These are phyloP conservation scores for Malurus cyaneus DNA, from an alignment of 2,113 vertebrate genomes.

Conservation along the genomic window DNA sequence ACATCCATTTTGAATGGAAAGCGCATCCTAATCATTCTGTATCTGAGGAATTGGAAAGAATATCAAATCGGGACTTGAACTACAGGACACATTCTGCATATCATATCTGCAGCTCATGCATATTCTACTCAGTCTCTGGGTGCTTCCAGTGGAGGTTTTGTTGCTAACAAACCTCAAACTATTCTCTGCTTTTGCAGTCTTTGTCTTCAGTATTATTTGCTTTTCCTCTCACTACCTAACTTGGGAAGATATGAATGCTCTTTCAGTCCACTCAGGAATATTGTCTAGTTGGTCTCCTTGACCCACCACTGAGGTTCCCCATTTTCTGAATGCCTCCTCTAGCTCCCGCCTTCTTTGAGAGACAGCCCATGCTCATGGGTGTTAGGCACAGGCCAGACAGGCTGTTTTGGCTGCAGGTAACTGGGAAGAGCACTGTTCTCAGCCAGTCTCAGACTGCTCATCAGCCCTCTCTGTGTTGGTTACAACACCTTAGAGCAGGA, in stretches of 20 bases:
- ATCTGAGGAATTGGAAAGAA: background rate
- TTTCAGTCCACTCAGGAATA: background rate
- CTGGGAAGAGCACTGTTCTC: background rate
- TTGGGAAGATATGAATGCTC: background rate
- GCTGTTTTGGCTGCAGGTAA: background rate
- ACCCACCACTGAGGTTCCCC: background rate
- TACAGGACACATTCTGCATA: background rate
- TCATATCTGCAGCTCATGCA: background rate
- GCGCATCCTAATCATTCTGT: background rate
- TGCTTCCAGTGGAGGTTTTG: background rate
- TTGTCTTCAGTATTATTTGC: background rate
- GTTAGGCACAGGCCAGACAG: background rate
- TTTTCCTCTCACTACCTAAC: background rate
- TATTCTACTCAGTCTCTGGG: background rate
- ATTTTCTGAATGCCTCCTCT: background rate
- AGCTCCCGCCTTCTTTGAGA: background rate
- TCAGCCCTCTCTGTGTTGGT: background rate
- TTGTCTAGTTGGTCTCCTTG: background rate
- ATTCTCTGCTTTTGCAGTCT: background rate
- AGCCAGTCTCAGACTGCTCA: rapidly evolving
- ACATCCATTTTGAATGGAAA: background rate
- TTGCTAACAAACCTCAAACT: background rate
- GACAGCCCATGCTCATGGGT: background rate
- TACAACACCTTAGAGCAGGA: background rate
- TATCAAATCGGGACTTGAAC: background rate